A percentile compares a stretch with the other conserved stretches of the same genome.
Conservation (phyloP, 2,797 vertebrate genomes). For the Melanogrammus aeglefinus region DNA sequence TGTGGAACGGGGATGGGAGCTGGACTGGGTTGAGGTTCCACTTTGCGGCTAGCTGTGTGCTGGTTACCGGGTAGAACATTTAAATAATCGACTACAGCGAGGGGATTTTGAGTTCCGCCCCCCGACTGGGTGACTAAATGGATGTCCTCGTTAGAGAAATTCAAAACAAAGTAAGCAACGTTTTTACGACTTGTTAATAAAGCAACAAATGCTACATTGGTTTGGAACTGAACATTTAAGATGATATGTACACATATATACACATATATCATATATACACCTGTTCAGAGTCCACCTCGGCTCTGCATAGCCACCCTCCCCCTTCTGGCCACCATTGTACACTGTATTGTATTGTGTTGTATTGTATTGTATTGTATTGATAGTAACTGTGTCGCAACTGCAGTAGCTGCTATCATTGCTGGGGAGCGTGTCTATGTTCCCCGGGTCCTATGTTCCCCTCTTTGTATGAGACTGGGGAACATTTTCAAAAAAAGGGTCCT, state of each 20-base stretch:
- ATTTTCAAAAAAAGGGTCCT: too few relatives aligned
- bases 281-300: too few relatives aligned
- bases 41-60: neutral
- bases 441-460: too few relatives aligned
- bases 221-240: neutral
- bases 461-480: too few relatives aligned
- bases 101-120: neutral
- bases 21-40: neutral
- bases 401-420: too few relatives aligned
- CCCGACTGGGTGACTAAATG: neutral
- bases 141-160: neutral
- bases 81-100: neutral
- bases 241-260: neutral
- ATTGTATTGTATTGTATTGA: too few relatives aligned
- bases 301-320: too few relatives aligned
- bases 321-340: too few relatives aligned
- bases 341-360: too few relatives aligned
- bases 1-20: neutral
- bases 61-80: neutral
- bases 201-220: neutral
- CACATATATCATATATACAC: too few relatives aligned
- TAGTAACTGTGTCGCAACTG: too few relatives aligned
- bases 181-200: neutral
- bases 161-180: neutral
- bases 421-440: too few relatives aligned